Conservation (phyloP, 2,888 invertebrate species). For the Oeneis ivallda region DNA sequence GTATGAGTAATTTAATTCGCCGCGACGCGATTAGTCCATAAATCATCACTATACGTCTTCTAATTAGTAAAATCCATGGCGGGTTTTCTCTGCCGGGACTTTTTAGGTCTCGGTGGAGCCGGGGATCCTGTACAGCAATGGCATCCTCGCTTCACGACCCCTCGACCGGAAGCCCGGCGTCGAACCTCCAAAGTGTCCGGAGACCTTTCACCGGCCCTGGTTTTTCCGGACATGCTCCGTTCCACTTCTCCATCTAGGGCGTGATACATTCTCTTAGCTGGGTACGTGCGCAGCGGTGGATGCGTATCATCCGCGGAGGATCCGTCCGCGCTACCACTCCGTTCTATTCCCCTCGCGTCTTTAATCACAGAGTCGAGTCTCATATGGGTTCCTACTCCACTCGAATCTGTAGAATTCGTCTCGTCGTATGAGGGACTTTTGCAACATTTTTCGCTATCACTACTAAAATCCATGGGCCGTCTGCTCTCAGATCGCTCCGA, state of each 20-base stretch:
- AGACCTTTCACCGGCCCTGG: conserved; percentile 56
- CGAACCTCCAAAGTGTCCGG: conserved; percentile 51
- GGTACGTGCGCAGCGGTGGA: conserved; percentile 70
- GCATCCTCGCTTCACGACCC: conserved; percentile 83
- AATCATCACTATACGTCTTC: conserved; percentile 30
- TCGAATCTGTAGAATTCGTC: conserved; percentile 70
- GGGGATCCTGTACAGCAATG: conserved; percentile 83
- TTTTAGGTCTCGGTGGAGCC: conserved; percentile 76
- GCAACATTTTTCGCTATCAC: conserved; percentile 76
- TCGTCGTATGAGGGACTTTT: conserved; percentile 73
- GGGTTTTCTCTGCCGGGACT: conserved; percentile 61
- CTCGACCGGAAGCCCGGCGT: conserved; percentile 72
- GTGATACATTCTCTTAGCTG: conserved; percentile 57
- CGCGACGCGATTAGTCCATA: conserved; percentile 18
- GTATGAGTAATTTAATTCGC: background rate
- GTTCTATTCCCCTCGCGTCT: conserved; percentile 60
- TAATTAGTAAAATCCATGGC: conserved; percentile 53
- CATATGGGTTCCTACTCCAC: conserved; percentile 63
- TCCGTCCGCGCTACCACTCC: conserved; percentile 59
- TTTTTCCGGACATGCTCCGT: conserved; percentile 70
- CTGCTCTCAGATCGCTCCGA: conserved; percentile 64
- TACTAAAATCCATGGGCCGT: conserved; percentile 67
- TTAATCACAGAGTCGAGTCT: conserved; percentile 76
- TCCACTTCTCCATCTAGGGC: conserved; percentile 55
- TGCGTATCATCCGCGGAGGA: conserved; percentile 62